Base-by-base conservation (phyloP, 2,113 vertebrate species). In the Parotia lawesii region DNA sequence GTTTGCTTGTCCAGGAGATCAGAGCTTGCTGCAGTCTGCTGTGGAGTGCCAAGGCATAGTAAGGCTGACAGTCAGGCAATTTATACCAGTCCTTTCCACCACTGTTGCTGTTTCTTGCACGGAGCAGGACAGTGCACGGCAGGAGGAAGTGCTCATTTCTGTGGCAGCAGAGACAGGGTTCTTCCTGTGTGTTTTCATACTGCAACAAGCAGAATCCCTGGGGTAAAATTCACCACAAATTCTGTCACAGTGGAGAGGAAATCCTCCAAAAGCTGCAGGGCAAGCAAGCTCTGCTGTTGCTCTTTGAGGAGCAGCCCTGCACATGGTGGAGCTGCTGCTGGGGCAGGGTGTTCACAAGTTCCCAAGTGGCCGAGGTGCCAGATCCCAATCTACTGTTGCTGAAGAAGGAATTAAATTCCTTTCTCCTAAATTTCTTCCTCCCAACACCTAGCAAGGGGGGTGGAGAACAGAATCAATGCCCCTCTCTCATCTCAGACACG, bases 111-210 rank as follows among this genome's bases (percentile, higher is more conserved):
- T 27, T 73, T n/a, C 18, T 56, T 28, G 29, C 23, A 38, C 1
- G 0, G 28, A 23, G 24, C 44, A 82, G 61, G n/a, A 53, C 20
- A 48, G 18, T 0, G 3, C n/a, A 2, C 1, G 29, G 42, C 0
- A 0, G 38, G 29, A 74, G 19, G 24, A 75, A 91, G 75, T 15
- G 2, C 19, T 74, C 64, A 15, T 25, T 89, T 69, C 35, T 73
- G 40, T 11, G 9, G 15, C 31, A 70, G 60, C 45, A 56, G 29
- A 67, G 33, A 42, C 37, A 37, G 22, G 18, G 1, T 2, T 21
- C 35, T 62, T 54, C 47, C 61, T 40, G 2, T 29, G 11, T 12
- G 29, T 22, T 38, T 62, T 62, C 45, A 47, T 18, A 17, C 19
- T 17, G 8, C 35, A 82, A 5, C 19, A n/a, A 1, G 2, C 16